Base-by-base conservation (phyloP, 2,113 vertebrate genomes). In the Grantiella picta region DNA sequence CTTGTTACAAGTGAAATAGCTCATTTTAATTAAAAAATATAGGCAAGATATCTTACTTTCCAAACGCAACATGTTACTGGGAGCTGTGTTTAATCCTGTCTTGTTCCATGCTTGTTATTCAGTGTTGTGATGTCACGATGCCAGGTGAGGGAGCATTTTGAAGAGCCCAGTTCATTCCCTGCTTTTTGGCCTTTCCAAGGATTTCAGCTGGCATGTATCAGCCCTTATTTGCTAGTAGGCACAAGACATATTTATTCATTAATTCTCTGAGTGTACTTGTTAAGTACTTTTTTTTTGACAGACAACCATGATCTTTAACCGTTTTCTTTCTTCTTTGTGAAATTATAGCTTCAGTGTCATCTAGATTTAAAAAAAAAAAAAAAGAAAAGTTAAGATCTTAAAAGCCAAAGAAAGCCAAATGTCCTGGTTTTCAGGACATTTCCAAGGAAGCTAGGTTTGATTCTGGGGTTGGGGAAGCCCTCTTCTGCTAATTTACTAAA, bases 401-500 rank as follows among this genome's bases (percentile, higher is more conserved):
- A 98, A 98, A 97, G 81, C 60, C 22, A 98, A 98, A 95, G 97
- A 98, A 98, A 78, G 99, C 98, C 96, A 98, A 98, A 78, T 99
- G 98, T 95, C 97, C 98, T 73, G 95, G 97, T 95, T 96, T 98
- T 95, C 97, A 97, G 90, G 92, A 94, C 16, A 90, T 98, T 89
- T 97, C 97, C 45, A 89, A 70, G 61, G 94, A 97, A 81, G 23
- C 42, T 60, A 25, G 8, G 14, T 60, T 71, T 77, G 23, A 79
- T 69, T 85, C 28, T 71, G 33, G 15, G 5, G 8, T 16, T 45
- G 40, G 15, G 24, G 15, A 60, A 40, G 23, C 16, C 15, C 11
- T 56, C 10, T 57, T 76, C 17, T 42, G 6, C 31, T 63, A 35
- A 44, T 70, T 66, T 84, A 47, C 17, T 52, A 22, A 53, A 33